Base-by-base conservation (phyloP, 2,113 vertebrate genomes). In the Anoplopoma fimbria region DNA sequence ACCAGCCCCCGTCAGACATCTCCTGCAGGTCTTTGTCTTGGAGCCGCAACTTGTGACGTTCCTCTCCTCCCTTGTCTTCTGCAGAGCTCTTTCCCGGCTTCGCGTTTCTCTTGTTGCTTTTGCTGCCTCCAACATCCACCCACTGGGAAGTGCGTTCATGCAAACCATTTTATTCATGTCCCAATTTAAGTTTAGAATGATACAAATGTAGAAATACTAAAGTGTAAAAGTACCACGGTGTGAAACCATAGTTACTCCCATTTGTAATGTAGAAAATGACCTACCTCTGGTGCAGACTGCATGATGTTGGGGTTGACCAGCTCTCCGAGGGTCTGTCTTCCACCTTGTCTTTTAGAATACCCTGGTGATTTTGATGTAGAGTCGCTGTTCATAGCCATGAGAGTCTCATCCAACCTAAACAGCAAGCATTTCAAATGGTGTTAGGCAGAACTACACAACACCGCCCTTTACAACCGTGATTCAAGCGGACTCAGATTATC, bases 11-110 rank as follows among this genome's bases (percentile, higher is more conserved):
- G 31, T 99, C 98, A 0, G 96, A 94, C 85, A 99, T 98, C 93
- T 99, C 98, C 86, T 97, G 97, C 88, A 99, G 93, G 92, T 99
- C 97, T 47, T 95, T 94, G 82, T 99, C 98, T 91, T 99, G 98
- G 29, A 99, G 95, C 23, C 98, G 91, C 84, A 99, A 71, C 42
- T 95, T 93, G 75, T 58, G 92, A 13, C 97, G 94, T 67, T 95
- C 93, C 0, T 13, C 90, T 67, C 13, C 89, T 40, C 75, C 42
- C 34, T 25, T 89, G 60, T 61, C 89, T 25, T 82, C 27, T 0
- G 80, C 84, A 0, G 25, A 69, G 0, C 62, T 91, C 10, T 69
- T 13, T 1, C 72, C 89, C 87, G 58, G 15, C 38, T 84, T 62
- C 34, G n/a, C 34, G 9, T 79, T 27, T 79, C 85, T 96, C 87